phyloP scores from a whole-genome alignment of 2,113 vertebrate species.

The Pao palembangensis region DNA sequence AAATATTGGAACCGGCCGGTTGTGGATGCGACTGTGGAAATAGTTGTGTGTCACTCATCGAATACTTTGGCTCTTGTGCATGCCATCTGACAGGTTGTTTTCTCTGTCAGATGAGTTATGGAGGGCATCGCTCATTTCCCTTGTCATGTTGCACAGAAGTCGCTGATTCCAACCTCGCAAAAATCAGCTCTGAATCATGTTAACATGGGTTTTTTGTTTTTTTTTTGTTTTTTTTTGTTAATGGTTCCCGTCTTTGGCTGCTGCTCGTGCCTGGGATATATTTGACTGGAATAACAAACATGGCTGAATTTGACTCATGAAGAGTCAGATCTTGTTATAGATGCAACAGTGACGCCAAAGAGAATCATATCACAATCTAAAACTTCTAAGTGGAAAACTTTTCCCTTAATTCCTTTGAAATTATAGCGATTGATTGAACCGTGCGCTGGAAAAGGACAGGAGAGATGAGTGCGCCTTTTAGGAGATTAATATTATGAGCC shows the following conservation, averaged over 20 bases:
- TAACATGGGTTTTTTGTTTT: constrained; percentile 12
- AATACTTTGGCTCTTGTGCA: not conserved
- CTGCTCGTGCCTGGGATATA: constrained; percentile 29
- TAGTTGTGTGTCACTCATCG: no score
- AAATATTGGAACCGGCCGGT: not conserved
- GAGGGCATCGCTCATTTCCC: constrained; percentile 4
- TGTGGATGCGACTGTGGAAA: no score
- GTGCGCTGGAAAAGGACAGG: not conserved
- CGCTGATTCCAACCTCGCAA: constrained; percentile 27
- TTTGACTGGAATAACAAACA: constrained; percentile 60
- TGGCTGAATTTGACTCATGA: constrained; percentile 35
- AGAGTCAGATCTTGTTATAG: no score
- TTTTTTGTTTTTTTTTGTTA: no score
- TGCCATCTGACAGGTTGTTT: not conserved
- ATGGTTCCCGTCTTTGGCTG: no score
- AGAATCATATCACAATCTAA: no score
- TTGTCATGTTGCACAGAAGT: constrained; percentile 22
- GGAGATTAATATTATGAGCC: constrained; percentile 10
- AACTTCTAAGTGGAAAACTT: not conserved
- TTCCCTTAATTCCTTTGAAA: not conserved
- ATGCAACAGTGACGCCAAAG: no score
- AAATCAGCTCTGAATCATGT: constrained; percentile 35
- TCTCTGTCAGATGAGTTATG: constrained; percentile 1
- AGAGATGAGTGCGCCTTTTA: not conserved
- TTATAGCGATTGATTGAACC: not conserved